These are phyloP conservation scores for Agrochola litura DNA, from an alignment of 2,888 invertebrate genomes.

Conservation along the genomic window DNA sequence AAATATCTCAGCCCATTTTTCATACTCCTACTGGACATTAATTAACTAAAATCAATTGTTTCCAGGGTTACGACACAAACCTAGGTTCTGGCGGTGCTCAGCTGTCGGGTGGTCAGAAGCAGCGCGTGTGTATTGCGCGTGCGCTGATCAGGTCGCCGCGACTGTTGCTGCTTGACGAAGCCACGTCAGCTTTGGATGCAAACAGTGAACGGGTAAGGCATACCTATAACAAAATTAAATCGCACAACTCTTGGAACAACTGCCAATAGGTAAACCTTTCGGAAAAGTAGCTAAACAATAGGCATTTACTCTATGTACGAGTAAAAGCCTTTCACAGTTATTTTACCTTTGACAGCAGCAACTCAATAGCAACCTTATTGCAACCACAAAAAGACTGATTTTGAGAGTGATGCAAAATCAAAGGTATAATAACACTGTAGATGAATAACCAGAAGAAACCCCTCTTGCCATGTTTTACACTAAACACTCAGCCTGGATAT, in stretches of 20 bases:
- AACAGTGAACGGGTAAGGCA: conserved; percentile 92
- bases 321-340: background rate
- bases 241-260: background rate
- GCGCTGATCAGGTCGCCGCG: conserved; percentile 92
- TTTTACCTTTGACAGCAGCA: background rate
- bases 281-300: background rate
- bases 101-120: conserved; percentile 93
- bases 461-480: background rate
- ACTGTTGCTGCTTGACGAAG: conserved; percentile 92
- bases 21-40: background rate
- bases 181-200: conserved; percentile 92
- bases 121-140: conserved; percentile 93
- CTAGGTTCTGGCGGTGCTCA: conserved; percentile 93
- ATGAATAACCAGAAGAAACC: background rate
- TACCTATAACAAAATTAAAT: background rate
- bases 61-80: conserved; percentile 92
- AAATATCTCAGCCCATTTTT: background rate
- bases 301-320: background rate
- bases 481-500: background rate
- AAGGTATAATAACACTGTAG: background rate
- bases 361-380: background rate
- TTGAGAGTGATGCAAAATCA: background rate
- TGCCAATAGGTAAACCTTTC: background rate
- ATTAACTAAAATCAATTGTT: background rate
- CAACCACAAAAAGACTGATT: too few species aligned